Percentiles rank a stretch among this genome's conserved stretches.
These are phyloP conservation scores for Parochlus steinenii DNA, from an alignment of 2,888 invertebrate species.

Conservation along the genomic window DNA sequence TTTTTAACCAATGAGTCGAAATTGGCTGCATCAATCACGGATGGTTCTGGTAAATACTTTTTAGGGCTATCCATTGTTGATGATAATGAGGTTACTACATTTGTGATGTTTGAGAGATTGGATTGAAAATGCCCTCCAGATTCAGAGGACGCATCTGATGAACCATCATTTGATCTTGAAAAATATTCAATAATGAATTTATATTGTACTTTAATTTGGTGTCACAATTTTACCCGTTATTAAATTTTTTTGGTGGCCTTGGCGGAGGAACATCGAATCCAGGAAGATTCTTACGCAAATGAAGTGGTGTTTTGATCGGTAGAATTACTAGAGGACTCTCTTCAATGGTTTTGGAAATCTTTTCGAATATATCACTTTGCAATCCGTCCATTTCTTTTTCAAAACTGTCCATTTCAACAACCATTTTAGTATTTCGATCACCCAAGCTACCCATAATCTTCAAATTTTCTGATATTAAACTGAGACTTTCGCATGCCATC, in stretches of 20 bases:
- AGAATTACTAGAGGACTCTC: conserved; percentile 57
- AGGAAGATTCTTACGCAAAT: conserved; percentile 28
- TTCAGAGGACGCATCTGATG: conserved; percentile 17
- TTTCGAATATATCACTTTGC: conserved; percentile 42
- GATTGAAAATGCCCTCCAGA: conserved; percentile 24
- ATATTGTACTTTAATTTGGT: conserved; percentile 8
- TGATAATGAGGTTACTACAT: not conserved
- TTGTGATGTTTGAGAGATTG: conserved; percentile 14
- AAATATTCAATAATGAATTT: conserved; percentile 12
- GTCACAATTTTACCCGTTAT: conserved; percentile 17
- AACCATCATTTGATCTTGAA: conserved; percentile 16
- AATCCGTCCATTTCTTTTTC: conserved; percentile 55
- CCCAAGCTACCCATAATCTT: conserved; percentile 47
- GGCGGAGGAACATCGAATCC: too few relatives aligned
- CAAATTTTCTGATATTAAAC: conserved; percentile 68
- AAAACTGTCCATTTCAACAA: conserved; percentile 45
- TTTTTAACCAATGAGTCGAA: conserved; percentile 7
- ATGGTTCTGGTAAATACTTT: not conserved
- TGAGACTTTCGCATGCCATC: conserved; percentile 68
- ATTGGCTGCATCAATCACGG: conserved; percentile 4
- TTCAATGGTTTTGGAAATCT: conserved; percentile 52
- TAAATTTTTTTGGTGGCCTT: conserved; percentile 16
- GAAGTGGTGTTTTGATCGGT: conserved; percentile 44
- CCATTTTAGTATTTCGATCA: conserved; percentile 43
- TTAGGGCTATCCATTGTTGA: not conserved